These are phyloP conservation scores for Chaenocephalus aceratus DNA, from an alignment of 2,113 vertebrate species.

Conservation along the genomic window DNA sequence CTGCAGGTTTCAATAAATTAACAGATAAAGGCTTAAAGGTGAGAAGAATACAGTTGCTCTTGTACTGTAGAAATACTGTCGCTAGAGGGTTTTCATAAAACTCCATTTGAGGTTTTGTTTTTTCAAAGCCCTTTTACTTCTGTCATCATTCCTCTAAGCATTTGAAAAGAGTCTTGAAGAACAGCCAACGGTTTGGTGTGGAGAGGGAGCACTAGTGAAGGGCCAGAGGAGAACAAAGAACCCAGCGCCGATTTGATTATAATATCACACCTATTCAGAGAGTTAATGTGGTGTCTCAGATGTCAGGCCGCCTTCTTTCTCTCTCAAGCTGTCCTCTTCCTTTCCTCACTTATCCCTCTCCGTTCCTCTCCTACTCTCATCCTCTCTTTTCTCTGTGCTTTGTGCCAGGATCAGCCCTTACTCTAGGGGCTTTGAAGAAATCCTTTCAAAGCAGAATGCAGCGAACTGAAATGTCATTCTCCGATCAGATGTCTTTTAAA, in stretches of 20 bases:
- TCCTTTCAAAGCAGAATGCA: constrained; percentile 61
- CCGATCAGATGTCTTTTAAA: constrained; percentile 55
- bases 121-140: constrained; percentile 50
- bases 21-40: constrained; percentile 30
- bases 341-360: constrained; percentile 18
- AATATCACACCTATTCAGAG: constrained; percentile 75
- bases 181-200: constrained; percentile 51
- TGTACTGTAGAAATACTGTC: constrained; percentile 36
- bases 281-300: constrained; percentile 60
- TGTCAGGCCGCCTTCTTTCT: constrained; percentile 38
- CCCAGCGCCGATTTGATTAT: constrained; percentile 69
- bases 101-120: constrained; percentile 10
- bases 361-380: constrained; percentile 14
- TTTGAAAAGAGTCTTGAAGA: constrained; percentile 69
- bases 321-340: constrained; percentile 19
- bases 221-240: constrained; percentile 70
- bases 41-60: constrained; percentile 38
- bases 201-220: constrained; percentile 42
- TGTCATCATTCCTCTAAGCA: constrained; percentile 65
- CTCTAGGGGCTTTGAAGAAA: constrained; percentile 61
- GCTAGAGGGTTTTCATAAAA: constrained; percentile 46
- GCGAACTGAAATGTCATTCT: constrained; percentile 60
- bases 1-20: neutral
- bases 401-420: constrained; percentile 48
- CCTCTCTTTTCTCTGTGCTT: constrained; percentile 39